Evolutionary conservation across 1,140 invertebrate species (phyloP).

Genomic region (Procambarus virginalis): DNA sequence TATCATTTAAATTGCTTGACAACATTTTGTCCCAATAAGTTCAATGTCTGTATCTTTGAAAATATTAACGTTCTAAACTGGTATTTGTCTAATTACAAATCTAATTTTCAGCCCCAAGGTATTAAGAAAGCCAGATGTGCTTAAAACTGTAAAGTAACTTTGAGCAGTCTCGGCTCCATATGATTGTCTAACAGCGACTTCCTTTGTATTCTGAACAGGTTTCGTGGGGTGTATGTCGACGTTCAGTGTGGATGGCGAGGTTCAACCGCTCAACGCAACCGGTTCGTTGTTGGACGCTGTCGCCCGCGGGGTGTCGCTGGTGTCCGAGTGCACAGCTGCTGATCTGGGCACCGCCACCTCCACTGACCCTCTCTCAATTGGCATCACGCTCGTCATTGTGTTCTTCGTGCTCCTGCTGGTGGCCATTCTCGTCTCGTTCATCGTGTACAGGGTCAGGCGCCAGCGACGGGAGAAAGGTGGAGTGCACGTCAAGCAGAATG

Average conservation of each 20-base stretch:
- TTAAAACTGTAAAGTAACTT: too few relatives aligned
- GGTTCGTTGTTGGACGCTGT: constrained; percentile 80
- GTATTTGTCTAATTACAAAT: too few relatives aligned
- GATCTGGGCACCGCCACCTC: constrained; percentile 79
- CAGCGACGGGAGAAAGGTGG: constrained; percentile 86
- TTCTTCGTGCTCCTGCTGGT: constrained; percentile 93
- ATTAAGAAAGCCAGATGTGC: too few relatives aligned
- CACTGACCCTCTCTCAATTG: constrained; percentile 90
- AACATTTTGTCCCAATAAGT: too few relatives aligned
- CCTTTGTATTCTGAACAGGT: constrained; percentile 72
- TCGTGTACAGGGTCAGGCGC: constrained; percentile 89
- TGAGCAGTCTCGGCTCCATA: too few relatives aligned
- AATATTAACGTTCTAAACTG: too few relatives aligned
- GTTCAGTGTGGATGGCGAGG: constrained; percentile 90
- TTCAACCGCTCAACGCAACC: constrained; percentile 90
- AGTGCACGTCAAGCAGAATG: constrained; percentile 73
- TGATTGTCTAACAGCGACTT: too few relatives aligned
- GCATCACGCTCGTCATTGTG: constrained; percentile 92
- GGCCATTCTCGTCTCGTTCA: constrained; percentile 90
- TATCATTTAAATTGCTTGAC: too few relatives aligned
- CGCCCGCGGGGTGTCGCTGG: constrained; percentile 74
- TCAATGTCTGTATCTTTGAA: too few relatives aligned
- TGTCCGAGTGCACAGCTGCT: constrained; percentile 80
- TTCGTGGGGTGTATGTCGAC: constrained; percentile 93
- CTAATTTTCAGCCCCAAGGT: too few relatives aligned